Conservation (phyloP, 2,797 vertebrate genomes). For the Ammospiza maritima region DNA sequence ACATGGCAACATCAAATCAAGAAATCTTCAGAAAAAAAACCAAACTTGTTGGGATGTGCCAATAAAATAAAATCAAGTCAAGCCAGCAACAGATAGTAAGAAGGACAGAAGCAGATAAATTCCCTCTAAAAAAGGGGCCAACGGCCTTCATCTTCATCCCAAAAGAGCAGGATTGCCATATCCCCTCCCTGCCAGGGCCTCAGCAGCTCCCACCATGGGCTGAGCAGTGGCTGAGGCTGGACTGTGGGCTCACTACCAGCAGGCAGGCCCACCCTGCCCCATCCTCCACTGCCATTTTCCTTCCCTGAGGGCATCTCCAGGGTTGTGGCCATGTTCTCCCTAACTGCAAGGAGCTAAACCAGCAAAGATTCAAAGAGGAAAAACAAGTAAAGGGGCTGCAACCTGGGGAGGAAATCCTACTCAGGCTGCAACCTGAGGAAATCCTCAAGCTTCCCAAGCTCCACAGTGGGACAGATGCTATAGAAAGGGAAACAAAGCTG, state of each 20-base stretch:
- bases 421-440: not conserved
- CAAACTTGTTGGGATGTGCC: not conserved
- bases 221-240: not conserved
- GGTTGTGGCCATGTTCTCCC: not conserved
- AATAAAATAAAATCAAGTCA: not conserved
- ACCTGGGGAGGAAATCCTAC: not conserved
- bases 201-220: not conserved
- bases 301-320: not conserved
- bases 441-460: not conserved
- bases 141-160: not conserved
- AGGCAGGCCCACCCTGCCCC: not conserved
- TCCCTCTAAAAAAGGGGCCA: not conserved
- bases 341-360: not conserved
- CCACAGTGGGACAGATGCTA: not conserved
- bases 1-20: not conserved
- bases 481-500: not conserved
- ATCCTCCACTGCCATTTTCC: not conserved
- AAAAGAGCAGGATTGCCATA: not conserved
- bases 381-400: not conserved
- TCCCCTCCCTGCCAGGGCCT: not conserved
- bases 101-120: not conserved
- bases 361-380: not conserved
- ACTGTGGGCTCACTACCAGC: fast-evolving
- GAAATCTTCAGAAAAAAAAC: not conserved
- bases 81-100: not conserved